phyloP scores from a whole-genome alignment of 1,140 invertebrate species.

The Zelostemma sp. region DNA sequence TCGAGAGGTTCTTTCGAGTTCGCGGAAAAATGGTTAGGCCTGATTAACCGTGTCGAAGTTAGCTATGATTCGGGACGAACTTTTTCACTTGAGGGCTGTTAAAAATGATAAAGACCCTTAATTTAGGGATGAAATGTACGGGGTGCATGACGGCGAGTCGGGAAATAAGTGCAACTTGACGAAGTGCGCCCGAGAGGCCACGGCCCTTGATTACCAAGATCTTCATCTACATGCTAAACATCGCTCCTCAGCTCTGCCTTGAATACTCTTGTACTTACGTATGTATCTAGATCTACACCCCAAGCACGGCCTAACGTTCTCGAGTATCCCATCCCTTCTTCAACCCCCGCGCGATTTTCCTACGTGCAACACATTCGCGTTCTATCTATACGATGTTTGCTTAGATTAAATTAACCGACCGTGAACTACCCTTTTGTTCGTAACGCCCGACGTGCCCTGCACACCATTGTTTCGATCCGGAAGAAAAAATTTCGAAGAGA shows the following conservation, averaged over 20 bases:
- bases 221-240: constrained; percentile 71
- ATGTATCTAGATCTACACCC: constrained; percentile 65
- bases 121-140: constrained; percentile 12
- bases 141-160: constrained; percentile 40
- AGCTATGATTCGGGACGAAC: too few species aligned
- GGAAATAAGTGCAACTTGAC: constrained; percentile 67
- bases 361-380: constrained; percentile 53
- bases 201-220: constrained; percentile 69
- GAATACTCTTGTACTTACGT: constrained; percentile 69
- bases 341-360: constrained; percentile 32
- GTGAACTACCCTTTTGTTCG: constrained; percentile 60
- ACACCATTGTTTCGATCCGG: constrained; percentile 10
- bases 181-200: constrained; percentile 64
- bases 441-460: constrained; percentile 22
- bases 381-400: constrained; percentile 67
- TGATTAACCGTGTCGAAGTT: too few species aligned
- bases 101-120: neutral
- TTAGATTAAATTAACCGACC: constrained; percentile 69
- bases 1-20: too few species aligned
- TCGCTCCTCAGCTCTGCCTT: constrained; percentile 61
- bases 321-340: constrained; percentile 41
- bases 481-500: neutral
- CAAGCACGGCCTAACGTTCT: constrained; percentile 43
- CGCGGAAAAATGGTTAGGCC: too few species aligned
- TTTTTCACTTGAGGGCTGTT: neutral